A percentile compares a stretch with the other conserved stretches of the same genome.
These are phyloP conservation scores for Rhagoletis zephyria DNA, from an alignment of 1,140 invertebrate species.

Conservation along the genomic window DNA sequence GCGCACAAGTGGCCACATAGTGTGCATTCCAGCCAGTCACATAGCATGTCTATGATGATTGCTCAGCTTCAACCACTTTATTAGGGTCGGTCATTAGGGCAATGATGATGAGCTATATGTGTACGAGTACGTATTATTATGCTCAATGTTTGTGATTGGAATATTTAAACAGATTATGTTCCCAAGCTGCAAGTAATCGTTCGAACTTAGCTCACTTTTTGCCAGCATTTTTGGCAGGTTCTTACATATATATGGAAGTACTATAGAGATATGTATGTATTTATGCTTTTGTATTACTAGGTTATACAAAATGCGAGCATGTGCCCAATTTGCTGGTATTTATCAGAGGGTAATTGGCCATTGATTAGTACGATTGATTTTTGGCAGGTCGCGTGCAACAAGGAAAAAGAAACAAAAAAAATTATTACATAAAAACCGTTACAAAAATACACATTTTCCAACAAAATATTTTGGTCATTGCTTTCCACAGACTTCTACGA, in stretches of 20 bases:
- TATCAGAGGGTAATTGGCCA: slow-evolving; percentile 51
- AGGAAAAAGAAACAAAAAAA: neutral
- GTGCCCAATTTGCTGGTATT: slow-evolving; percentile 63
- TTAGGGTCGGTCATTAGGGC: slow-evolving; percentile 43
- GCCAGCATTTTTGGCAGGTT: neutral
- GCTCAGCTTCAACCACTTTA: slow-evolving; percentile 44
- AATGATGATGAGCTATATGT: neutral
- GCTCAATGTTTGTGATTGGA: slow-evolving; percentile 34
- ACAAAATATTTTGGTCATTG: neutral
- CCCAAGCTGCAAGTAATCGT: neutral
- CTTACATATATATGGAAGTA: neutral
- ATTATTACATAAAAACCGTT: neutral
- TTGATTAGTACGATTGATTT: slow-evolving; percentile 68
- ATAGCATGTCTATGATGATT: neutral
- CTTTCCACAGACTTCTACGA: neutral
- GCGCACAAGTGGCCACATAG: slow-evolving; percentile 37
- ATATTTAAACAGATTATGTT: slow-evolving; percentile 44
- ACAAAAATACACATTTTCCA: neutral
- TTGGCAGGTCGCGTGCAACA: neutral
- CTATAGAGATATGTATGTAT: too few species aligned
- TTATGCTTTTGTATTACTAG: neutral
- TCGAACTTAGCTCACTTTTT: neutral
- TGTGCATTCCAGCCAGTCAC: neutral
- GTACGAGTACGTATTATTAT: neutral
- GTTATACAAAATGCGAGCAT: slow-evolving; percentile 63